Conservation (phyloP, 2,888 invertebrate species). For the Agrotis clavis region DNA sequence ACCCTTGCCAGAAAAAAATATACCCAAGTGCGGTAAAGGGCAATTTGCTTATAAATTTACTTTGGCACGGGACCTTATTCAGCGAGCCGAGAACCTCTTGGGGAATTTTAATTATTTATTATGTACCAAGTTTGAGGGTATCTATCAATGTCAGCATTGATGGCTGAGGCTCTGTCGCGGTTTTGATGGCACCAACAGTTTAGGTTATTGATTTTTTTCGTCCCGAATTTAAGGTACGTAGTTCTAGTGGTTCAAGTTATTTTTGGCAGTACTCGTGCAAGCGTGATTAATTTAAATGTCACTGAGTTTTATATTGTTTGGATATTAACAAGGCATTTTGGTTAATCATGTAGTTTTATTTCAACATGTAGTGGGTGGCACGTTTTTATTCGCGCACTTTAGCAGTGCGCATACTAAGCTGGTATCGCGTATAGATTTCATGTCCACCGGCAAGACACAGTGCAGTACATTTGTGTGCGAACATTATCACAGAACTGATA, state of each 20-base stretch:
- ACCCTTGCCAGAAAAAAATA: constrained; percentile 43
- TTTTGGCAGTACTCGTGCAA: background rate
- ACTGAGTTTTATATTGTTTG: background rate
- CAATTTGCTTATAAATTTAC: constrained; percentile 74
- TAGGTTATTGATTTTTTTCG: constrained; percentile 55
- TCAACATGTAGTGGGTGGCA: too few relatives aligned
- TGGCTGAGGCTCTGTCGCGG: constrained; percentile 46
- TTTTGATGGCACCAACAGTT: constrained; percentile 57
- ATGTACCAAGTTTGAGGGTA: constrained; percentile 69
- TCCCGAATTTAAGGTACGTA: constrained; percentile 18
- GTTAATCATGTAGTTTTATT: too few relatives aligned
- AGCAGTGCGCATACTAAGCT: too few relatives aligned
- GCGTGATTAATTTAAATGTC: constrained; percentile 9
- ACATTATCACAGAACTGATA: too few relatives aligned
- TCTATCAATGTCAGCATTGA: constrained; percentile 74
- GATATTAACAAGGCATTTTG: background rate
- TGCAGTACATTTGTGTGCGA: too few relatives aligned
- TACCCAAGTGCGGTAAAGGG: constrained; percentile 54
- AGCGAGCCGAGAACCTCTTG: constrained; percentile 64
- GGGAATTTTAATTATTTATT: constrained; percentile 80
- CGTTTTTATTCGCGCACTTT: too few relatives aligned
- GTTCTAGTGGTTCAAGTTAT: background rate
- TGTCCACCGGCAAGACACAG: too few relatives aligned
- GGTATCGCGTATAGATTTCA: too few relatives aligned
- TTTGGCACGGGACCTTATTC: constrained; percentile 66